phyloP scores from a whole-genome alignment of 2,888 invertebrate genomes.

The Acanthosepion lycidas region DNA sequence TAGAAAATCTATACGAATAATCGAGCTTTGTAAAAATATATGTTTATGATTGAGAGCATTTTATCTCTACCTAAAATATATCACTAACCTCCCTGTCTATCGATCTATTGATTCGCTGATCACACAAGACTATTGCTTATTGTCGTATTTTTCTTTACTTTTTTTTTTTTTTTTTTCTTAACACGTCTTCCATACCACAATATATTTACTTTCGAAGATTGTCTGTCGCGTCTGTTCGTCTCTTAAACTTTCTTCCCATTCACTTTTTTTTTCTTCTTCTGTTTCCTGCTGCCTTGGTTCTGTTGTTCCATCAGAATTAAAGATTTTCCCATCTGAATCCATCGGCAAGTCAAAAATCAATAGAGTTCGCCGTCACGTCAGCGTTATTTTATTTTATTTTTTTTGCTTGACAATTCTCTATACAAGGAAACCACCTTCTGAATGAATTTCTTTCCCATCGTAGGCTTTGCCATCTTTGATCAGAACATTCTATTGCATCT shows the following conservation, averaged over 20 bases:
- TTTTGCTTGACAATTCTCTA: neutral
- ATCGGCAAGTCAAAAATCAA: conserved; percentile 15
- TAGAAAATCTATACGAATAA: neutral
- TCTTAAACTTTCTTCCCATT: neutral
- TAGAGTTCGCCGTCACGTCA: neutral
- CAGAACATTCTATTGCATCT: neutral
- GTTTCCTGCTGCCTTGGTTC: neutral
- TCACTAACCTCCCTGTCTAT: neutral
- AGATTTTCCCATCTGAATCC: neutral
- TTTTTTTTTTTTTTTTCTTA: neutral
- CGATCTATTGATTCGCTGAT: neutral
- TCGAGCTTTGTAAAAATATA: neutral
- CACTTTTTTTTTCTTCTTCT: neutral
- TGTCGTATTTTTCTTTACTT: neutral
- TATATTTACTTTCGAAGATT: neutral
- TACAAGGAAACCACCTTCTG: neutral
- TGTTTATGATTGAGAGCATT: neutral
- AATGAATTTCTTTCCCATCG: neutral
- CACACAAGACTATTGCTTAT: neutral
- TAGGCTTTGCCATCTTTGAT: too few relatives aligned
- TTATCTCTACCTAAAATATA: neutral
- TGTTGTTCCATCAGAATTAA: neutral
- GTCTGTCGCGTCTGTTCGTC: neutral
- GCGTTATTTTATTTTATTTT: neutral
- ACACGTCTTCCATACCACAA: neutral